Percentiles rank a stretch among this genome's conserved stretches.
Conservation (phyloP, 2,113 vertebrate species). For the Myrmecobius fasciatus region DNA sequence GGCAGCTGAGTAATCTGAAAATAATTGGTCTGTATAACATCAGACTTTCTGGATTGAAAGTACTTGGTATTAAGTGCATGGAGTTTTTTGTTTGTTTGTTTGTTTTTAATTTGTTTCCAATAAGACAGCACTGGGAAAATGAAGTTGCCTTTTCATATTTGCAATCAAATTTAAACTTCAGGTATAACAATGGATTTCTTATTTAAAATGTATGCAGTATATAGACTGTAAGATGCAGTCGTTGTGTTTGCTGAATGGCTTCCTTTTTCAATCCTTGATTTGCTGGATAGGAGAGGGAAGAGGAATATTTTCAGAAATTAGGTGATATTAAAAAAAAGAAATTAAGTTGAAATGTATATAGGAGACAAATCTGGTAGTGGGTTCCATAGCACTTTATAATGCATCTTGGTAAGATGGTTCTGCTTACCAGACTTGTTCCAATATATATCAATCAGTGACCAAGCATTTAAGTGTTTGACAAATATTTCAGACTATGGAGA, state of each 20-base stretch:
- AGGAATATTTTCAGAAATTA: background rate
- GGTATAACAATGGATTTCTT: background rate
- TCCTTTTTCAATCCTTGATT: background rate
- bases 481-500: background rate
- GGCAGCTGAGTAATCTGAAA: background rate
- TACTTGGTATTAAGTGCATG: background rate
- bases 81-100: background rate
- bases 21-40: background rate
- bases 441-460: background rate
- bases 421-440: background rate
- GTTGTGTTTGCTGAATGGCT: background rate
- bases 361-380: rapidly evolving
- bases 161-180: background rate
- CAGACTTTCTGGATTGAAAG: background rate
- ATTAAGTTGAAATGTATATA: background rate
- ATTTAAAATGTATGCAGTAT: background rate
- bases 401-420: background rate
- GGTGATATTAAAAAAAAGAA: background rate
- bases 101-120: background rate
- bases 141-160: background rate
- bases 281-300: background rate
- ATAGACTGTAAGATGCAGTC: background rate
- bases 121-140: background rate
- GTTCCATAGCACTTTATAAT: background rate
- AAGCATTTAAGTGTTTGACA: background rate